Base-by-base conservation (phyloP, 2,797 vertebrate genomes). In the Erithacus rubecula region DNA sequence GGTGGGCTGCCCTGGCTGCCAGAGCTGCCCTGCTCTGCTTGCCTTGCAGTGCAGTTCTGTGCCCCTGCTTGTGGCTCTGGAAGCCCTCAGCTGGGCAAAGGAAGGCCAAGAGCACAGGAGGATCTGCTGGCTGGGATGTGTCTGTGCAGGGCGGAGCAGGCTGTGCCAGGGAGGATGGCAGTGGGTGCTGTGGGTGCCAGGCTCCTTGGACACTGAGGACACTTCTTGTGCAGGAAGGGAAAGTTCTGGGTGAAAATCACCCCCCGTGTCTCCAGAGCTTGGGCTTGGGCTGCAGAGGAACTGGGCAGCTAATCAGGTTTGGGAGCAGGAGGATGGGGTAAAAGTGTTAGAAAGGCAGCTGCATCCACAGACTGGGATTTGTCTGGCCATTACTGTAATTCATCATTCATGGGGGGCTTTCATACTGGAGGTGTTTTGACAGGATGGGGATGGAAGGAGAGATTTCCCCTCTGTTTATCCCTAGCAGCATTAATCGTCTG, bases 131-230 rank as follows among this genome's bases (percentile, higher is more conserved):
- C 55, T 83, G 78, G 30, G 22, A 16, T n/a, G 46, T 72, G 71
- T 7, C n/a, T 52, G 62, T 18, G 77, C 81, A 80, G 83, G 51
- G 30, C 44, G 90, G 75, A 86, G 59, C 53, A 52, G 81, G 63
- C 83, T 84, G 55, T 89, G 56, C 67, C 60, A 71, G 65, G 83
- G 37, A 81, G 78, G 51, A 17, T 23, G 0, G 32, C 56, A 10
- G 52, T 43, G 83, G 47, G 6, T 72, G 69, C 81, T 55, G 36
- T 30, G 81, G n/a, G 68, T 95, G 84, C 92, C 53, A 60, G 90
- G 55, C 83, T 96, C 56, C 83, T 77, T 3, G 0, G 52, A 78
- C 84, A 77, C 78, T 89, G 78, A 39, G 70, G 41, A 53, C 51
- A 44, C 68, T 77, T 58, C 83, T 83, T 12, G 0, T 56, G 56